A percentile compares a stretch with the other conserved stretches of the same genome.
phyloP scores from a whole-genome alignment of 2,888 invertebrate species.

The Notodonta dromedarius region DNA sequence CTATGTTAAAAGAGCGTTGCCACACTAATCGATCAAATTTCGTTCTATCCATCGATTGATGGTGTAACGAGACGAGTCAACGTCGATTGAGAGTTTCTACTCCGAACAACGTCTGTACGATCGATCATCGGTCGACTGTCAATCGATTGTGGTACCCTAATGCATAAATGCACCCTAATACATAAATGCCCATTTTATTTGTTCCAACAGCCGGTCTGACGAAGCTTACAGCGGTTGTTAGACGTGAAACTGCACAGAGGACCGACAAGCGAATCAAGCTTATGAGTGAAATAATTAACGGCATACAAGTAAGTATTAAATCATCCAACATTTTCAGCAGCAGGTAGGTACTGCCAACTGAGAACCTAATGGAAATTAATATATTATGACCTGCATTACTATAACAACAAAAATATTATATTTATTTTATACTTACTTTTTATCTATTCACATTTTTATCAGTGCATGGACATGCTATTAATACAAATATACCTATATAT shows the following conservation, averaged over 20 bases:
- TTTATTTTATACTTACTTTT: background rate
- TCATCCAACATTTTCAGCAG: too few species aligned
- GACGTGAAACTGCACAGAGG: constrained; percentile 86
- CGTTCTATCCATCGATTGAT: too few species aligned
- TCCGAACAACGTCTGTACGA: too few species aligned
- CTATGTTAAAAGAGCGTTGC: too few species aligned
- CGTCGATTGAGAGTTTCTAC: too few species aligned
- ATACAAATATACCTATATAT: background rate
- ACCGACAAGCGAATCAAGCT: constrained; percentile 93
- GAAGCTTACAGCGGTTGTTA: constrained; percentile 62
- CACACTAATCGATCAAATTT: too few species aligned
- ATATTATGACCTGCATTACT: background rate
- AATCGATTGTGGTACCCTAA: too few species aligned
- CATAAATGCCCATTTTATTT: background rate
- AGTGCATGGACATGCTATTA: background rate
- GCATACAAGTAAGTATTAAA: constrained; percentile 87
- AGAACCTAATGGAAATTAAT: too few species aligned
- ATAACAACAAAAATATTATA: background rate
- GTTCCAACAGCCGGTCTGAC: constrained; percentile 60
- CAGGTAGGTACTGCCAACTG: too few species aligned
- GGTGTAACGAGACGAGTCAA: too few species aligned
- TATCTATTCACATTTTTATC: background rate
- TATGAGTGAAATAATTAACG: constrained; percentile 95
- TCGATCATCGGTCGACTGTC: too few species aligned
- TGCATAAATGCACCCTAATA: too few species aligned